Evolutionary conservation across 1,140 invertebrate genomes (phyloP).

Genomic region (Saccostrea cuccullata): DNA sequence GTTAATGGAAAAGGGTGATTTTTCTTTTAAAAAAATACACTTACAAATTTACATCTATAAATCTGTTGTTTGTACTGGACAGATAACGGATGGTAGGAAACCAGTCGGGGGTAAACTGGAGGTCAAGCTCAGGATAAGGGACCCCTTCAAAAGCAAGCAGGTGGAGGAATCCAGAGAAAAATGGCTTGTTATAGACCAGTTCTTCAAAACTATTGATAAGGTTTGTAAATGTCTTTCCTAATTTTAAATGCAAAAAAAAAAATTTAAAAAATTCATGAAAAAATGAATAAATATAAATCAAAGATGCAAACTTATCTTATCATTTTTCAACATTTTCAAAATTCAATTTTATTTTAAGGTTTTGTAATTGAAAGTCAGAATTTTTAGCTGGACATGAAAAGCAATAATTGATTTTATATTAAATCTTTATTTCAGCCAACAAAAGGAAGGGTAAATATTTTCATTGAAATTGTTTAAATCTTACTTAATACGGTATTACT

Average conservation of each 20-base stretch:
- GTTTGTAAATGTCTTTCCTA: not conserved
- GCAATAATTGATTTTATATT: not conserved
- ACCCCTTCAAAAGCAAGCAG: conserved; percentile 93
- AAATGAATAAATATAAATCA: no score
- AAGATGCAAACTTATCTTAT: no score
- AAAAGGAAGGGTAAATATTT: conserved; percentile 13
- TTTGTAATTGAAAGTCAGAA: not conserved
- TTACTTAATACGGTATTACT: not conserved
- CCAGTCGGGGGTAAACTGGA: conserved; percentile 93
- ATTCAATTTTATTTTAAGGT: not conserved
- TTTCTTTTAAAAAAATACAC: not conserved
- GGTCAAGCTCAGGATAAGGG: conserved; percentile 92
- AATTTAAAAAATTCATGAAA: no score
- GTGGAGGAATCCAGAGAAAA: conserved; percentile 93
- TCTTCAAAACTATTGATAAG: conserved; percentile 69
- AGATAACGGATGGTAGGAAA: conserved; percentile 92
- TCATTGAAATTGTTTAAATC: not conserved
- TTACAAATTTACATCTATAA: not conserved
- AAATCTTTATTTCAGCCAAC: not conserved
- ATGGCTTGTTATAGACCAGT: conserved; percentile 88
- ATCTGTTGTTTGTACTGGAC: conserved; percentile 40
- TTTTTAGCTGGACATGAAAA: not conserved
- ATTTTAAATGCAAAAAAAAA: not conserved
- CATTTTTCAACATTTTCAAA: no score
- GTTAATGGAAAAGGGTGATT: not conserved